These are phyloP conservation scores for Octomys mimax DNA, from an alignment of 2,797 vertebrate species.

Conservation along the genomic window DNA sequence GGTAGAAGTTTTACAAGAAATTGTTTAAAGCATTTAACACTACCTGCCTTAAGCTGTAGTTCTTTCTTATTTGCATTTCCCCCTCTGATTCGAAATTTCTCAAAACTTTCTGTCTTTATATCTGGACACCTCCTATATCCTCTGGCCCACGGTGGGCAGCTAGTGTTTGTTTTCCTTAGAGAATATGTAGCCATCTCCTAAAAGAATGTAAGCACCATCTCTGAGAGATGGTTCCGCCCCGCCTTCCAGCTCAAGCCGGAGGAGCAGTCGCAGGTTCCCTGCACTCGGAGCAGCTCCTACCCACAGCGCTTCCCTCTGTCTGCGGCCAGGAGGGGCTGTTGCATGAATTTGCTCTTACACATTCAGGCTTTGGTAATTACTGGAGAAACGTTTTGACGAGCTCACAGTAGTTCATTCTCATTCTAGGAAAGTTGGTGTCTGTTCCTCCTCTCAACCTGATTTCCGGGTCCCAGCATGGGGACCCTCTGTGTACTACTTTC, in stretches of 20 bases:
- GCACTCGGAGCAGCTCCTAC: background rate
- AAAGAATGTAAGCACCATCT: background rate
- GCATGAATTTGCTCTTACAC: constrained; percentile 45
- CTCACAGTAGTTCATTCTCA: background rate
- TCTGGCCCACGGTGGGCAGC: background rate
- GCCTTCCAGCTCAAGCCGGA: background rate
- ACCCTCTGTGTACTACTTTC: background rate
- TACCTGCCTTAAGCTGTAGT: background rate
- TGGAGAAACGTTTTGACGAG: background rate
- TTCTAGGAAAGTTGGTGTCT: background rate
- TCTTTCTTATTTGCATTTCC: constrained; percentile 20
- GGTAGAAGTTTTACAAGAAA: constrained; percentile 27
- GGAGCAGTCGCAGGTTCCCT: background rate
- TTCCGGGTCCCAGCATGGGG: background rate
- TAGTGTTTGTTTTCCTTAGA: background rate
- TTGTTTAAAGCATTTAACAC: background rate
- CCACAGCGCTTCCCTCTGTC: background rate
- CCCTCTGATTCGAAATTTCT: constrained; percentile 22
- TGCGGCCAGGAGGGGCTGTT: constrained; percentile 65
- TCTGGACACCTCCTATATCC: background rate
- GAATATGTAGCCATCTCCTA: background rate
- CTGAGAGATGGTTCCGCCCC: background rate
- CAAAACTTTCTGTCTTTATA: background rate
- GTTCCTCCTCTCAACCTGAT: background rate
- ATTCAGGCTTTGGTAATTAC: constrained; percentile 23